Evolutionary conservation across 2,113 vertebrate genomes (phyloP).

Genomic region (Variabilichromis moorii): DNA sequence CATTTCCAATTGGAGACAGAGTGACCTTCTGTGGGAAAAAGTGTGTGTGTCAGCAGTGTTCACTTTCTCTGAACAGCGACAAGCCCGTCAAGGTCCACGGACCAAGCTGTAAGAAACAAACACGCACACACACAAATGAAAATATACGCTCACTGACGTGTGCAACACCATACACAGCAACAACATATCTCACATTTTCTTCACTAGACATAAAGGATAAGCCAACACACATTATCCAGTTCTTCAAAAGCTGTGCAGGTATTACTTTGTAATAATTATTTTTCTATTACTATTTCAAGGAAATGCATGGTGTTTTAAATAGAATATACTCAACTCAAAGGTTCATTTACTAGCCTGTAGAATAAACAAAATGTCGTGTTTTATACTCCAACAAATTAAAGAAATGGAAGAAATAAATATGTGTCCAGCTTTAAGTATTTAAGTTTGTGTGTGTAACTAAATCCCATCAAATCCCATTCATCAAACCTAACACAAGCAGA

Average conservation of each 20-base stretch:
- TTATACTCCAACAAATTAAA: background rate
- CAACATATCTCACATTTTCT: background rate
- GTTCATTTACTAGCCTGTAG: background rate
- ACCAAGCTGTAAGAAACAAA: constrained; percentile 85
- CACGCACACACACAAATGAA: background rate
- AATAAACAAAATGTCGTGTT: background rate
- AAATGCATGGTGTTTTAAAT: background rate
- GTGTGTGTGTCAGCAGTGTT: constrained; percentile 95
- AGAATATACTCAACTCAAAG: background rate
- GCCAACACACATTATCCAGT: background rate
- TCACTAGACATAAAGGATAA: background rate
- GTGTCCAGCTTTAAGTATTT: background rate
- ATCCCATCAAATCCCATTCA: background rate
- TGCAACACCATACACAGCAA: background rate
- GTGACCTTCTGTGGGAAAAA: constrained; percentile 98
- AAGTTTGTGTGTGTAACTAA: background rate
- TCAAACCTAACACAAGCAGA: background rate
- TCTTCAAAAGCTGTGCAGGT: background rate
- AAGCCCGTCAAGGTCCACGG: constrained; percentile 95
- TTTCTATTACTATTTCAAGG: background rate
- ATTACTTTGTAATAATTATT: background rate
- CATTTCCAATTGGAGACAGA: constrained; percentile 94
- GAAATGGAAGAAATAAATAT: background rate
- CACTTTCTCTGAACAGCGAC: constrained; percentile 78
- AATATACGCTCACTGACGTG: background rate